Evolutionary conservation across 2,797 vertebrate genomes (phyloP).

Genomic region (Crenichthys baileyi): DNA sequence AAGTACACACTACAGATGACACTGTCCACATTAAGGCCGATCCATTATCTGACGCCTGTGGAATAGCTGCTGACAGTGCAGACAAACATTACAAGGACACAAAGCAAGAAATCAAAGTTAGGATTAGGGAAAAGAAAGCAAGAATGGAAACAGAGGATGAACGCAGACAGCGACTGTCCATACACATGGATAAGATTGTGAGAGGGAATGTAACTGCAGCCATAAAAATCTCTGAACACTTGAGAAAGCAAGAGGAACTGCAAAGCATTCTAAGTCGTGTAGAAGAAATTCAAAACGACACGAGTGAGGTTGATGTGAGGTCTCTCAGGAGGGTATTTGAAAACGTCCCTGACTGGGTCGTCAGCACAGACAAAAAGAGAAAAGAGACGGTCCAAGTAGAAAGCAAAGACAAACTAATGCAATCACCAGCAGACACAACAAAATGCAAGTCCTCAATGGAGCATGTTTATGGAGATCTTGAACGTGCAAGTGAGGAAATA

Average conservation of each 20-base stretch:
- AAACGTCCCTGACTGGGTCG: slow-evolving; percentile 84
- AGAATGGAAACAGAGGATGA: slow-evolving; percentile 83
- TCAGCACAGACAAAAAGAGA: slow-evolving; percentile 62
- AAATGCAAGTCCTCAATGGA: slow-evolving; percentile 83
- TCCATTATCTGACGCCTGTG: slow-evolving; percentile 17
- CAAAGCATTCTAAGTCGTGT: slow-evolving; percentile 87
- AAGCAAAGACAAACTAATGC: slow-evolving; percentile 51
- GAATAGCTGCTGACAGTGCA: slow-evolving; percentile 32
- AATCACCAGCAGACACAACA: slow-evolving; percentile 54
- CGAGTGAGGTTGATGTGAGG: slow-evolving; percentile 82
- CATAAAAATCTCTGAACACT: slow-evolving; percentile 88
- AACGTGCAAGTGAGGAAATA: slow-evolving; percentile 91
- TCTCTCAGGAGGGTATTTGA: slow-evolving; percentile 87
- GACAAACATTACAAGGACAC: slow-evolving; percentile 22
- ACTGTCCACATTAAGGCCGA: slow-evolving; percentile 8
- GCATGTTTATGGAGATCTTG: slow-evolving; percentile 90
- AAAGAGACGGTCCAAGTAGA: slow-evolving; percentile 46
- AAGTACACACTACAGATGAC: slow-evolving; percentile 20
- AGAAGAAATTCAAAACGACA: slow-evolving; percentile 88
- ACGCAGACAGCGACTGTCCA: slow-evolving; percentile 85
- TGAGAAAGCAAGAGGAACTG: slow-evolving; percentile 87
- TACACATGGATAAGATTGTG: slow-evolving; percentile 93
- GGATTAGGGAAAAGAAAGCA: slow-evolving; percentile 78
- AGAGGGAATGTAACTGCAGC: slow-evolving; percentile 85
- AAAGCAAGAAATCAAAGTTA: slow-evolving; percentile 64